Base-by-base conservation (phyloP, 2,113 vertebrate genomes). In the Callorhinus ursinus region DNA sequence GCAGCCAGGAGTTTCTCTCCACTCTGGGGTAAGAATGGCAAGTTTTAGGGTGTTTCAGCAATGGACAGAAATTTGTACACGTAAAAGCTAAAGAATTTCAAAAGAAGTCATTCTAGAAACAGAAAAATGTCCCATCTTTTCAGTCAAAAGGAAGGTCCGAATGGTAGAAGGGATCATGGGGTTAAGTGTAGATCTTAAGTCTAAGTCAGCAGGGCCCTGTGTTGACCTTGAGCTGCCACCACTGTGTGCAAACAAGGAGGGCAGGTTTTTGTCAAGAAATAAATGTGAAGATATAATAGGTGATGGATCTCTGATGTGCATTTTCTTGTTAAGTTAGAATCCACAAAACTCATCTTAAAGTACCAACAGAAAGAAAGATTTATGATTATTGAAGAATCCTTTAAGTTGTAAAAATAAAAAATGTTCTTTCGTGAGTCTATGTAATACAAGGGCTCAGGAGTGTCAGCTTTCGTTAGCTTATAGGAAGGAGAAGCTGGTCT, bases 331-430 rank as follows among this genome's bases (percentile, higher is more conserved):
- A 82, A 93, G n/a, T 42, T 71, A 49, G 46, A 93, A 89, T 39
- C 42, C 1, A 7, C 15, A 95, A 88, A 95, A 83, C 28, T 42
- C 89, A 31, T 57, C 42, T 92, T 67, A 51, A 8, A 19, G 31
- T 89, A 55, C 57, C 83, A 81, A 81, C 36, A 86, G 90, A 93
- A 96, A 86, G 88, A 92, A 96, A 94, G 77, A 74, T 65, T 33
- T 88, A 57, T 67, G 26, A 95, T 91, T 59, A 89, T 10, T 61
- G 18, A 39, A 31, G 69, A 93, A 9, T 63, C 22, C 33, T 86
- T 82, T 57, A 46, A 74, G 61, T 61, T 36, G 16, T 55, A 69
- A 88, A 95, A 79, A 36, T 2, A 46, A 21, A 59, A 59, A 59
- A 3, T 39, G 39, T 63, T 71, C 71, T 93, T 39, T 3, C 36